Base-by-base conservation (phyloP, 1,140 invertebrate genomes). In the Meloidogyne floridensis region DNA sequence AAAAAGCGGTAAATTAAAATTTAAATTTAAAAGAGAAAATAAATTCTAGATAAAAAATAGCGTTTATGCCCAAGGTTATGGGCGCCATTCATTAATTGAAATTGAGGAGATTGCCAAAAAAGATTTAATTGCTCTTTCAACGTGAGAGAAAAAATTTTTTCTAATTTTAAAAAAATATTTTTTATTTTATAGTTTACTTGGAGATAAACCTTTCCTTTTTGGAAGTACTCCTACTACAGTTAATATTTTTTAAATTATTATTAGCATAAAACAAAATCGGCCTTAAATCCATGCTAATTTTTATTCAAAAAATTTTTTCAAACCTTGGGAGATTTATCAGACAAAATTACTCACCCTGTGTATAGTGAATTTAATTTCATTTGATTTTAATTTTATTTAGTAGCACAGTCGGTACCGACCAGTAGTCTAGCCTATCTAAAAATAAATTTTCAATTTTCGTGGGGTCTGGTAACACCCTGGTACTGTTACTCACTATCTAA, bases 121-220 rank as follows among this genome's bases (percentile, higher is more conserved):
- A 83, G 95, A 97, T 92, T 92, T 97, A 82, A 94, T 95, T 91
- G 95, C 95, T 18, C 92, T 97, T 47, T 95, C 94, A 72, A 94
- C 96, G 77, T 79, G 20, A 11, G 56, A 20, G 56, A 20, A 53
- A 77, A 10, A 51, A 51, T n/a, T 79, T 69, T 13, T 42, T 15
- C 10, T 20, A 3, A 43, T 72, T n/a, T 32, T 32, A 32, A 32
- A 10, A 32, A 42, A 9, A 94, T 94, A n/a, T 92, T 96, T 42
- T 94, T 94, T 75, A 94, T 95, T 86, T 93, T 47, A 47, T 6
- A 95, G 91, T 86, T 93, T 95, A 90, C 92, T 97, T 72, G 94
- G 94, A 72, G 95, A 95, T 88, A 96, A 95, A 91, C 93, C 94
- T 8, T 97, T 95, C 93, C 96, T 97, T 93, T 96, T 96, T 89